Evolutionary conservation across 2,113 vertebrate species (phyloP).

Genomic region (Cottus gobio): DNA sequence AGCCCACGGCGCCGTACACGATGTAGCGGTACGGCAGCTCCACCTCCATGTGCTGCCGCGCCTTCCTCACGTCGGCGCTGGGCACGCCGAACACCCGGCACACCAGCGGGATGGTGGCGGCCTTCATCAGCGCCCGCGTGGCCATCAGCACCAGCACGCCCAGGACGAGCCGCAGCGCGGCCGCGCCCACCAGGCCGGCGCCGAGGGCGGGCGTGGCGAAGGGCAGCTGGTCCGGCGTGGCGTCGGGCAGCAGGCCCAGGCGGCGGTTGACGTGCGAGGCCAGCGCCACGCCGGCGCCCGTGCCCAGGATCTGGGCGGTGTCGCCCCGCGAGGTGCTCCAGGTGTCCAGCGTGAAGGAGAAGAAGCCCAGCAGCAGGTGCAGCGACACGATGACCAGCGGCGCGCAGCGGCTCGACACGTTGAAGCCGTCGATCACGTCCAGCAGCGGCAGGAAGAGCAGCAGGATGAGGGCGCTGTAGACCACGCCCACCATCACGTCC

Average conservation of each 20-base stretch:
- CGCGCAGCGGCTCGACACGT: constrained; percentile 87
- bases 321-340: constrained; percentile 98
- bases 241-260: constrained; percentile 87
- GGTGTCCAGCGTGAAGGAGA: constrained; percentile 96
- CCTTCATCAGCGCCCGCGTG: constrained; percentile 89
- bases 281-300: constrained; percentile 92
- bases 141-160: constrained; percentile 88
- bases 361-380: constrained; percentile 91
- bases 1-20: constrained; percentile 91
- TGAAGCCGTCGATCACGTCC: constrained; percentile 91
- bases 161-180: constrained; percentile 82
- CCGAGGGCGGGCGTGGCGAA: constrained; percentile 79
- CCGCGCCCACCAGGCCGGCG: constrained; percentile 78
- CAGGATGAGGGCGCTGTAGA: constrained; percentile 92
- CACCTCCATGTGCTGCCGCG: constrained; percentile 93
- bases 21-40: constrained; percentile 97
- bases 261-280: constrained; percentile 87
- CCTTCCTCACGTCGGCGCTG: constrained; percentile 83
- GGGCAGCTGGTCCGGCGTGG: constrained; percentile 81
- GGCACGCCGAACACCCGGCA: constrained; percentile 86
- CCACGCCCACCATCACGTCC: constrained; percentile 93
- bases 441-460: constrained; percentile 88
- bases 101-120: constrained; percentile 89
- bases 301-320: constrained; percentile 95
- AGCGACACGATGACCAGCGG: constrained; percentile 90